These are phyloP conservation scores for Yasuhikotakia modesta DNA, from an alignment of 2,797 vertebrate genomes.

Conservation along the genomic window DNA sequence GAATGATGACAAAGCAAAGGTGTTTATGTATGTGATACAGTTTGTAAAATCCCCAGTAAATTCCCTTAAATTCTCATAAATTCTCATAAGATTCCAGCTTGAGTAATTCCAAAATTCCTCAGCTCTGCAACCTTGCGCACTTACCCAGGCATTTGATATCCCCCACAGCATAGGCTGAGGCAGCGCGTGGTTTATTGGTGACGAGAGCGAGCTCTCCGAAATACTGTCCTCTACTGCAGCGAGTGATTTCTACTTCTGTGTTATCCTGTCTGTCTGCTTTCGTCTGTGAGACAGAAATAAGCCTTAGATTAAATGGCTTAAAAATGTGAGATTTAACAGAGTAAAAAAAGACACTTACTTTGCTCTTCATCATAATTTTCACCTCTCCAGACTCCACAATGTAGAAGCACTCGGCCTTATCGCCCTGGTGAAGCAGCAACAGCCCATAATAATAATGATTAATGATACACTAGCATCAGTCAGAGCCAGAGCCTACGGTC, in stretches of 20 bases:
- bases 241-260: slow-evolving; percentile 91
- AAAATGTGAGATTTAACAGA: too few relatives aligned
- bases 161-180: slow-evolving; percentile 93
- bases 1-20: too few relatives aligned
- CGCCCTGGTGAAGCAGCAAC: slow-evolving; percentile 81
- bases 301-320: neutral
- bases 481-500: slow-evolving; percentile 2
- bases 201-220: slow-evolving; percentile 98
- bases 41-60: too few relatives aligned
- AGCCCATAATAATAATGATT: slow-evolving; percentile 28
- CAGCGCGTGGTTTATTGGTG: slow-evolving; percentile 97
- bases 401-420: slow-evolving; percentile 94
- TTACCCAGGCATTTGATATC: slow-evolving; percentile 95
- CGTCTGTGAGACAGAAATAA: slow-evolving; percentile 77
- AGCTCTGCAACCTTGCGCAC: too few relatives aligned
- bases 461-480: slow-evolving; percentile 33
- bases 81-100: too few relatives aligned
- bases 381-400: slow-evolving; percentile 94
- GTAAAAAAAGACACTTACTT: slow-evolving; percentile 77
- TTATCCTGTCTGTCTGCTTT: slow-evolving; percentile 88
- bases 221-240: slow-evolving; percentile 94
- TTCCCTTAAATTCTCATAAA: too few relatives aligned
- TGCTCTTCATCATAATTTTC: slow-evolving; percentile 98
- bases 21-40: too few relatives aligned
- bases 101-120: neutral